Conservation (phyloP, 2,888 invertebrate genomes). For the Acanthacorydalis orientalis region DNA sequence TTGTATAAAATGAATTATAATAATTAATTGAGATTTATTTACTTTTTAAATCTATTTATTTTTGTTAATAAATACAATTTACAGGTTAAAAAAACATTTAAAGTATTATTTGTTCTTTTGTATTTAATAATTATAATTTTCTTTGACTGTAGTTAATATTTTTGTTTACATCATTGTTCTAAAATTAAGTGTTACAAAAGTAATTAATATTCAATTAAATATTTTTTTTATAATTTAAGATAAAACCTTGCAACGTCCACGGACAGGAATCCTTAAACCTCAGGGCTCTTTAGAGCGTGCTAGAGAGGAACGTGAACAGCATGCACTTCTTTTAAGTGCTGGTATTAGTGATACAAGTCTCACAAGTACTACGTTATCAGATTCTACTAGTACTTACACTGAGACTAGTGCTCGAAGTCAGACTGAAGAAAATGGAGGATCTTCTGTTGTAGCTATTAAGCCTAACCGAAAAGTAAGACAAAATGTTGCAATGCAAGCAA, state of each 20-base stretch:
- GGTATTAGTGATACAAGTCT: conserved; percentile 6
- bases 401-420: conserved; percentile 1
- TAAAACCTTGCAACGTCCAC: not conserved
- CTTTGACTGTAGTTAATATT: no score
- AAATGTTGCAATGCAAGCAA: conserved; percentile 66
- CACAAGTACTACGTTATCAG: conserved; percentile 11
- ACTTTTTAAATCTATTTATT: no score
- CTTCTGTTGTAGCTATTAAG: not conserved
- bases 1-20: no score
- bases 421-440: not conserved
- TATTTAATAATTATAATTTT: no score
- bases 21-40: no score
- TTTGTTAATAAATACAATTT: no score
- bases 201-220: not conserved
- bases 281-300: conserved; percentile 53
- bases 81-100: not conserved
- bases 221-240: not conserved
- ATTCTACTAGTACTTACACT: conserved; percentile 11
- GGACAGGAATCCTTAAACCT: conserved; percentile 46
- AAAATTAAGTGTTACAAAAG: no score
- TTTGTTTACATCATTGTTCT: no score
- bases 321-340: conserved; percentile 12
- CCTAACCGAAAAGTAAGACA: conserved; percentile 39
- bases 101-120: not conserved
- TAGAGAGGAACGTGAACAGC: conserved; percentile 39